These are phyloP conservation scores for Hydroisotoma schaefferi DNA, from an alignment of 2,888 invertebrate species.

Conservation along the genomic window DNA sequence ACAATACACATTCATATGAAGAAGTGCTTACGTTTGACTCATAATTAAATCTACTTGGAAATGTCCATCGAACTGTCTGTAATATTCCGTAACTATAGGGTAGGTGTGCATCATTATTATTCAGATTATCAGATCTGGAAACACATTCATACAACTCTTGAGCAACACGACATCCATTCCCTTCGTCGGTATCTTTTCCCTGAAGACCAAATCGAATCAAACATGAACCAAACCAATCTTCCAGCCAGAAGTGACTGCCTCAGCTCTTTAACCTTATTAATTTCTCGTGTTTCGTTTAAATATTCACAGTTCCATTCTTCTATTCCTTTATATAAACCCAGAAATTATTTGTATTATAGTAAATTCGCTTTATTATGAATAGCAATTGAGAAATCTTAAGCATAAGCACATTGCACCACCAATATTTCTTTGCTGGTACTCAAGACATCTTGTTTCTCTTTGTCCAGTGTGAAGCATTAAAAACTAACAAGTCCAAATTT, in stretches of 20 bases:
- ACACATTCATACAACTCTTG: not conserved
- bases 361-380: too few relatives aligned
- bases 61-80: not conserved
- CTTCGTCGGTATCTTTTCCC: constrained; percentile 9
- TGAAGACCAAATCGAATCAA: constrained; percentile 8
- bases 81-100: not conserved
- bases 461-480: not conserved
- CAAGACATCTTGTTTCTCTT: too few relatives aligned
- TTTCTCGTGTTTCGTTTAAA: too few relatives aligned
- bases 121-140: not conserved
- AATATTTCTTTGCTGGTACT: not conserved
- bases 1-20: too few relatives aligned
- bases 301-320: too few relatives aligned
- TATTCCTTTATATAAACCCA: too few relatives aligned
- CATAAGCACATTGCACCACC: too few relatives aligned
- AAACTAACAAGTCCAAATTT: not conserved
- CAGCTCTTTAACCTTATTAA: constrained; percentile 4
- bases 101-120: not conserved
- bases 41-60: not conserved
- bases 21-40: constrained; percentile 4
- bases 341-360: too few relatives aligned
- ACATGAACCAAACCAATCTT: constrained; percentile 10
- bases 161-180: not conserved
- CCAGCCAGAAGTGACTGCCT: not conserved
- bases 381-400: too few relatives aligned